Evolutionary conservation across 2,888 invertebrate species (phyloP).

Genomic region (Sceliomorpha sp.): DNA sequence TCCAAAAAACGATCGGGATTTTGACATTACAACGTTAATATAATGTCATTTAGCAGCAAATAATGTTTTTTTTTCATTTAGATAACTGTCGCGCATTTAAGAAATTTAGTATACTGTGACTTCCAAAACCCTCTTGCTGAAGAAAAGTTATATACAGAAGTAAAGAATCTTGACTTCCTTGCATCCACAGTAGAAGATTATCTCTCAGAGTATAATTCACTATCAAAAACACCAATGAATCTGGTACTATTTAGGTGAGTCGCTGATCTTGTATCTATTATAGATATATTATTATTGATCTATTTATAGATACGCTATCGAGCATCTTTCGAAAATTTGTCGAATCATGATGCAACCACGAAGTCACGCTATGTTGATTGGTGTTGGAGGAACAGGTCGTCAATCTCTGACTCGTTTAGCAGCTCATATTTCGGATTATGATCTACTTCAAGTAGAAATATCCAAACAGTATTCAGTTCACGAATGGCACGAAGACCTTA

Average conservation of each 20-base stretch:
- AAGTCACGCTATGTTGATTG: conserved; percentile 93
- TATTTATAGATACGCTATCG: conserved; percentile 90
- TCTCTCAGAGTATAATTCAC: conserved; percentile 94
- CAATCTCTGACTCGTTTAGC: conserved; percentile 94
- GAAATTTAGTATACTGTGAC: conserved; percentile 95
- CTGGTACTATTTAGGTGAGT: conserved; percentile 92
- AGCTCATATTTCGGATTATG: conserved; percentile 95
- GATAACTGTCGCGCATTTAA: conserved; percentile 90
- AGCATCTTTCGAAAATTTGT: conserved; percentile 94
- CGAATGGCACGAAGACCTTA: conserved; percentile 97
- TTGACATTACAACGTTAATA: conserved; percentile 61
- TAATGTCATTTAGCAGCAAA: no score
- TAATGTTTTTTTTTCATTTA: no score
- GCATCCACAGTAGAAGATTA: conserved; percentile 91
- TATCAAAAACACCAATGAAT: conserved; percentile 98
- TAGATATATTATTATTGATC: not conserved
- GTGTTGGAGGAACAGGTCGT: conserved; percentile 95
- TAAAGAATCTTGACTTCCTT: conserved; percentile 89
- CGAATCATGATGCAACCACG: conserved; percentile 95
- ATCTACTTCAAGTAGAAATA: conserved; percentile 95
- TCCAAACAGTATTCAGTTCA: conserved; percentile 89
- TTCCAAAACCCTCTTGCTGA: conserved; percentile 86
- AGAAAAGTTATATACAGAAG: conserved; percentile 88
- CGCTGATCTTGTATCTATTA: conserved; percentile 1
- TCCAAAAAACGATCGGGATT: no score